Evolutionary conservation across 2,888 invertebrate genomes (phyloP), one percentile per base, ranked within the genome.

Genomic region (Ecdyonurus torrentis): DNA sequence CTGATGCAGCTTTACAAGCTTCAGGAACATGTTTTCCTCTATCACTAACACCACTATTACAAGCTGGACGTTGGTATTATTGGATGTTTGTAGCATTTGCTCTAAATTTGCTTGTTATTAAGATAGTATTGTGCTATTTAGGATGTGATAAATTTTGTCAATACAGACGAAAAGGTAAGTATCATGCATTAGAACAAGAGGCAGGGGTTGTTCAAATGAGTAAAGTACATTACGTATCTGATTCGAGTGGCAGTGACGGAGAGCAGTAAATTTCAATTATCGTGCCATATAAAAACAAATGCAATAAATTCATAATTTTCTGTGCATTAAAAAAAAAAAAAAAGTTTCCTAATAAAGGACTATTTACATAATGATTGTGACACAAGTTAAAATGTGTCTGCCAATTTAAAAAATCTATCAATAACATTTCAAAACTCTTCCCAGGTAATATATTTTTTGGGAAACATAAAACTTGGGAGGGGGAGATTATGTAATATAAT

Each of bases 1-100:
- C 79, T 3, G 89, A 89, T 71, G 83, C 86, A 2, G 63, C 66
- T 23, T 67, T 73, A 50, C 19, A 63, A 55, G 5, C 3, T 22
- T 59, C 25, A 15, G 37, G 25, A 24, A 52, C 10, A 1, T 63
- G 63, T 19, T 23, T 63, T 24, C 63, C 59, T 10, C 52, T 59
- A 10, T 52, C 58, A 20, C 52, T 63, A 5, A 23, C 20, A 25
- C 25, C 23, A 5, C 24, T 52, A 19, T 22, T 63, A 5, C n/a
- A 24, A 2, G 37, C 59, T 1, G 63, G 24, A 1, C 18, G 37
- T 10, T 63, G 63, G 63, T 63, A 58, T n/a, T 63, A 24, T 37
- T 63, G 63, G 63, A 23, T 63, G 52, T 52, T 63, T 24, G 23
- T 63, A n/a, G 59, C 63, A 19, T 52, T 63, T 52, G 10, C 52